Percentiles rank a stretch among this genome's conserved stretches.
These are phyloP conservation scores for Zygaena filipendulae DNA, from an alignment of 2,888 invertebrate species.

Conservation along the genomic window DNA sequence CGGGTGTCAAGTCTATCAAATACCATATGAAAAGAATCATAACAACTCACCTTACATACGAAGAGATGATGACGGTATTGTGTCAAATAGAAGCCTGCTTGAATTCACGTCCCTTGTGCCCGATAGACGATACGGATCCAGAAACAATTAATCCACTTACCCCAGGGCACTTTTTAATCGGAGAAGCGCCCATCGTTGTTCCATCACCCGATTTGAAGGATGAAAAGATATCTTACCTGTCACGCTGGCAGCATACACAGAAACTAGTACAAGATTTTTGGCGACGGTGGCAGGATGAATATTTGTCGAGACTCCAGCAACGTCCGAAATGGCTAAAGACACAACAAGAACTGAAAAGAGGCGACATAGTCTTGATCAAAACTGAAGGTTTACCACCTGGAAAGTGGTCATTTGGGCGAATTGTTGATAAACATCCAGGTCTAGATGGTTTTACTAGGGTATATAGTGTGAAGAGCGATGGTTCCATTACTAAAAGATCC, in stretches of 20 bases:
- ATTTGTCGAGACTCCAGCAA: conserved; percentile 11
- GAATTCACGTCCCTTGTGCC: conserved; percentile 6
- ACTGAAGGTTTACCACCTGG: conserved; percentile 17
- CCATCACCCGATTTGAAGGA: conserved; percentile 8
- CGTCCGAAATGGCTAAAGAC: conserved; percentile 16
- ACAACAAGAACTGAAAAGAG: conserved; percentile 13
- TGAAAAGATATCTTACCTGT: conserved; percentile 7
- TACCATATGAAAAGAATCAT: conserved; percentile 12
- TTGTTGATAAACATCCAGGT: conserved; percentile 17
- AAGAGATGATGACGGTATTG: conserved; percentile 6
- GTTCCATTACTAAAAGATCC: conserved; percentile 11
- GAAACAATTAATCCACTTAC: conserved; percentile 1
- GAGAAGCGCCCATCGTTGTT: conserved; percentile 9
- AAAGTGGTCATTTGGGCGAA: conserved; percentile 17
- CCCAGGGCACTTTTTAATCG: conserved; percentile 6
- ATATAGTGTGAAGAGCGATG: conserved; percentile 16
- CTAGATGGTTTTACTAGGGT: conserved; percentile 17
- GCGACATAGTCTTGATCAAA: conserved; percentile 20
- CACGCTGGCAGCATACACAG: conserved; percentile 18
- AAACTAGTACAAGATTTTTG: conserved; percentile 16
- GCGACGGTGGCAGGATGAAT: conserved; percentile 16
- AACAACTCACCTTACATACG: conserved; percentile 8
- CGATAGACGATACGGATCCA: conserved; percentile 2
- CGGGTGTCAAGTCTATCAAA: conserved; percentile 17
- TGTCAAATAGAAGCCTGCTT: conserved; percentile 8